These are phyloP conservation scores for Cryptomyrus ogoouensis DNA, from an alignment of 2,113 vertebrate species.

Conservation along the genomic window DNA sequence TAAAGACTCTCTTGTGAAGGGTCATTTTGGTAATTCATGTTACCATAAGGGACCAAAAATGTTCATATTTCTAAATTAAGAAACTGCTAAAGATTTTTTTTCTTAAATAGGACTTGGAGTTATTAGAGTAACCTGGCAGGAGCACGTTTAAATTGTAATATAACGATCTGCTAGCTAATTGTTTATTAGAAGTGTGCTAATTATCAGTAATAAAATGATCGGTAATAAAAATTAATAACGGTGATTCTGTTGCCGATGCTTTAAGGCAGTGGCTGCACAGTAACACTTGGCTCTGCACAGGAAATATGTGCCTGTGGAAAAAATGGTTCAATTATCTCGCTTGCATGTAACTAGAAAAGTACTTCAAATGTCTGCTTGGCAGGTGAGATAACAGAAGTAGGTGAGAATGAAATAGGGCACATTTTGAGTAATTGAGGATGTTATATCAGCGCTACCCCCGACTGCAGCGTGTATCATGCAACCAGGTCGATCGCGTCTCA, in stretches of 20 bases:
- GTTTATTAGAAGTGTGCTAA: not conserved
- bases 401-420: constrained; percentile 12
- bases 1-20: not conserved
- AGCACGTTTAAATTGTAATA: not conserved
- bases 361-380: constrained; percentile 13
- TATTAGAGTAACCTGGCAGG: not conserved
- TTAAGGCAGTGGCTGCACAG: not conserved
- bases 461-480: not conserved
- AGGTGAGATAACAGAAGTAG: constrained; percentile 5
- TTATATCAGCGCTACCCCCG: not conserved
- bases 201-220: not conserved
- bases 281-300: not conserved
- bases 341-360: not conserved
- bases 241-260: not conserved
- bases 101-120: not conserved
- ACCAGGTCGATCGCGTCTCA: not conserved
- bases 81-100: not conserved
- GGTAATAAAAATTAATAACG: not conserved
- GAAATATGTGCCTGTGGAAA: not conserved
- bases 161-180: not conserved
- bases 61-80: not conserved
- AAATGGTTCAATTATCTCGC: not conserved
- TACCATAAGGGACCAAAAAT: not conserved
- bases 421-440: not conserved
- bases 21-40: not conserved